Base-by-base conservation (phyloP, 1,140 invertebrate species). In the Metopolophium dirhodum region DNA sequence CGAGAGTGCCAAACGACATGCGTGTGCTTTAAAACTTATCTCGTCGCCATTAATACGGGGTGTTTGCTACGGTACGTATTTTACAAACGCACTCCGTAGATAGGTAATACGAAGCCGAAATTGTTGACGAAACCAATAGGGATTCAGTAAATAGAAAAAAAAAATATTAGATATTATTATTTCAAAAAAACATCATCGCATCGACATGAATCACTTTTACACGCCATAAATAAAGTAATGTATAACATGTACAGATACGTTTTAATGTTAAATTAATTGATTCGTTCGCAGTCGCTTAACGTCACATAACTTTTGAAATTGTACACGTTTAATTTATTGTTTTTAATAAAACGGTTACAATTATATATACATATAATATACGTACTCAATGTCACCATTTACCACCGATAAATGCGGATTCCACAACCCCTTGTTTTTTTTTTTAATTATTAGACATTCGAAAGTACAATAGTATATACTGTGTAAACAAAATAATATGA, bases 381-480 rank as follows among this genome's bases (percentile, higher is more conserved):
- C 3, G 30, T n/a, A n/a, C 9, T 7, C n/a, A 77, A 77, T 77
- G n/a, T 6, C 14, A n/a, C 61, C 30, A n/a, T n/a, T n/a, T 77
- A n/a, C 30, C 4, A 35, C 6, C 30, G 18, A 77, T 77, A 77
- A n/a, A 77, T 77, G 26, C 2, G 30, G 61, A 68, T 68, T 18
- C 30, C 0, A n/a, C 1, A 7, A n/a, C 30, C 14, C 14, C 14
- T 1, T n/a, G 61, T 0, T 77, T n/a, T n/a, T 0, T 77, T n/a
- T n/a, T 77, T n/a, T 47, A 47, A 47, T 47, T 47, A 47, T 47
- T 47, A 47, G 45, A 20, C 18, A 51, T 51, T 14, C 4, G 22
- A 22, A 23, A 54, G 51, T 54, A 54, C 49, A 18, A 18, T 20
- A 18, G 14, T 51, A 51, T 0, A 20, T 51, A 20, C 14, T 20